Percentiles rank a stretch among this genome's conserved stretches.
Conservation (phyloP, 2,797 vertebrate species). For the Rousettus madagascariensis region DNA sequence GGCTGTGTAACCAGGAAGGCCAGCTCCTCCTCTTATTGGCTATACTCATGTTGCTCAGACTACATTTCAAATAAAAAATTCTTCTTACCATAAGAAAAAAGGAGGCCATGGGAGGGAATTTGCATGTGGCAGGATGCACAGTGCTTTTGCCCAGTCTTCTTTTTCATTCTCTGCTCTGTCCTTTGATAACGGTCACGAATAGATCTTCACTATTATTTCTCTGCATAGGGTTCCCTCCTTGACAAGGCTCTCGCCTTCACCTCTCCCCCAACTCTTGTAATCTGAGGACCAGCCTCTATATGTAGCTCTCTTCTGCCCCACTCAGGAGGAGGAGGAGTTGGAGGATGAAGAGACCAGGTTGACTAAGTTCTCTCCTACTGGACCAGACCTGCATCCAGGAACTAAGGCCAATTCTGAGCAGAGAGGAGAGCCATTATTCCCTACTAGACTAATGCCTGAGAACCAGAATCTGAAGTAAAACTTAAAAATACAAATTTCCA, state of each 20-base stretch:
- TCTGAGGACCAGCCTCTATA: neutral
- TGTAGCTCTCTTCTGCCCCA: neutral
- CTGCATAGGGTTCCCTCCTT: neutral
- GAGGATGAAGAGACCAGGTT: neutral
- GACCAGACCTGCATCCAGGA: neutral
- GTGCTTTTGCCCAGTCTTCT: neutral
- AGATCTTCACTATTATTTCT: neutral
- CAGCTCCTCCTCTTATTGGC: conserved; percentile 68
- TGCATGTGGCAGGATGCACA: accelerated
- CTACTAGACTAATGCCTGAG: neutral
- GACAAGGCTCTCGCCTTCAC: neutral
- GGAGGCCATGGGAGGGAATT: neutral
- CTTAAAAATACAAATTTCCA: neutral
- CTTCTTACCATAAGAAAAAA: conserved; percentile 68
- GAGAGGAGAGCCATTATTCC: neutral
- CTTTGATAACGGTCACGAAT: neutral
- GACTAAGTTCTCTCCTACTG: neutral
- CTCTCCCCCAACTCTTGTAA: neutral
- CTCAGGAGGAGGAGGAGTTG: neutral
- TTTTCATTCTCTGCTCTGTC: neutral
- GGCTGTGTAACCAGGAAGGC: neutral
- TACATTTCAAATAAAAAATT: conserved; percentile 88
- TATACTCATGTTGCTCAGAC: conserved; percentile 91
- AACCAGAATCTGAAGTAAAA: neutral
- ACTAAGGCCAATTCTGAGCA: neutral